These are phyloP conservation scores for Drosophila kanapiae DNA, from an alignment of 1,140 invertebrate species.

Conservation along the genomic window DNA sequence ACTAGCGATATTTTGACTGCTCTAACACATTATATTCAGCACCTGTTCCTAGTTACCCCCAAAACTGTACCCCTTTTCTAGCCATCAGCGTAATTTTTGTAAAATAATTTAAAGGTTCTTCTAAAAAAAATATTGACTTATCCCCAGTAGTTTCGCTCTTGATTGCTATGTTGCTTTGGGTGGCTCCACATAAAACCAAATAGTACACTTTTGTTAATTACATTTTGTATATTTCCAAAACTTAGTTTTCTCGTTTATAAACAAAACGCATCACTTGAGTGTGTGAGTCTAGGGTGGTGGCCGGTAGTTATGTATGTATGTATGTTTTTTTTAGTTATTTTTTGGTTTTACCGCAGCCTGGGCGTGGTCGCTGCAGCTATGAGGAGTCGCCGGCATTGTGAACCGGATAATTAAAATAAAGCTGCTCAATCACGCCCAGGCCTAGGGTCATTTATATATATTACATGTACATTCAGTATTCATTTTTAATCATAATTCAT, in stretches of 20 bases:
- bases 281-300: slow-evolving; percentile 19
- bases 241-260: slow-evolving; percentile 55
- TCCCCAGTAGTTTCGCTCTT: neutral
- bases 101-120: neutral
- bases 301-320: slow-evolving; percentile 14
- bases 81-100: slow-evolving; percentile 7
- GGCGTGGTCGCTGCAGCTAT: slow-evolving; percentile 53
- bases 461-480: slow-evolving; percentile 66
- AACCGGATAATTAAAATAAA: slow-evolving; percentile 47
- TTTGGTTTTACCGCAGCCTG: slow-evolving; percentile 42
- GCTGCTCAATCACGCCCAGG: slow-evolving; percentile 43
- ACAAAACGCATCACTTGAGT: slow-evolving; percentile 45
- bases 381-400: slow-evolving; percentile 45
- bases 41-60: neutral
- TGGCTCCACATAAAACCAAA: slow-evolving; percentile 22
- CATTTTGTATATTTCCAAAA: slow-evolving; percentile 56
- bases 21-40: neutral
- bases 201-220: slow-evolving; percentile 32
- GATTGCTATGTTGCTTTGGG: slow-evolving; percentile 10
- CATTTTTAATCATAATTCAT: slow-evolving; percentile 63
- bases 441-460: slow-evolving; percentile 29
- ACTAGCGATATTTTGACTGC: neutral
- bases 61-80: neutral
- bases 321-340: slow-evolving; percentile 33
- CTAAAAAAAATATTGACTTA: neutral